phyloP scores from a whole-genome alignment of 1,140 invertebrate species.

The Drosophila aff. region DNA sequence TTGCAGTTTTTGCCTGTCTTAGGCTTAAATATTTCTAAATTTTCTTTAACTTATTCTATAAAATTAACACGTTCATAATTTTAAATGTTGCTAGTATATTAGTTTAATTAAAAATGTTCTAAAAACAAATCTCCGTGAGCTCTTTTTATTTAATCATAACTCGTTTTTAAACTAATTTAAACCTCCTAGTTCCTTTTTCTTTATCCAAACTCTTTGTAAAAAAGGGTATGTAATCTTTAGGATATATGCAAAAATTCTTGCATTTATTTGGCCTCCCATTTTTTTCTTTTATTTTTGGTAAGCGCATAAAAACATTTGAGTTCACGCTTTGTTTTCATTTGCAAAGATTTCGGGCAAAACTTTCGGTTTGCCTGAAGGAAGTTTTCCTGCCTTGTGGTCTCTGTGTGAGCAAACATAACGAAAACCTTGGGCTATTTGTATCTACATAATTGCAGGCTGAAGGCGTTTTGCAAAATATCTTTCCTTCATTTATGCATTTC shows the following conservation, averaged over 20 bases:
- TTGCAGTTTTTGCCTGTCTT: no score
- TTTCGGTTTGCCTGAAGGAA: conserved; percentile 17
- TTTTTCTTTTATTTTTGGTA: conserved; percentile 12
- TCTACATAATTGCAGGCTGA: conserved; percentile 50
- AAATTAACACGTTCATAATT: no score
- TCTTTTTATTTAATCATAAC: background rate
- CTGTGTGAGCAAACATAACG: conserved; percentile 2
- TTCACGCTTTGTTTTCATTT: conserved; percentile 41
- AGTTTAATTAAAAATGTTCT: no score
- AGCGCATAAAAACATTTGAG: conserved; percentile 63
- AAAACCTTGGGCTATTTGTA: conserved; percentile 24
- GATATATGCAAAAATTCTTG: background rate
- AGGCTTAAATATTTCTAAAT: background rate
- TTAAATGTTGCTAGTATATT: no score
- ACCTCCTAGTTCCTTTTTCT: background rate
- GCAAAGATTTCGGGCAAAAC: conserved; percentile 33
- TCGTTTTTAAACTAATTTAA: background rate
- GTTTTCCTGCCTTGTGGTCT: conserved; percentile 26
- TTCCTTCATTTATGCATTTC: conserved; percentile 46
- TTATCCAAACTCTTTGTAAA: background rate
- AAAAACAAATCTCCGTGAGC: no score
- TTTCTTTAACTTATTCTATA: no score
- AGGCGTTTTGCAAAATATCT: conserved; percentile 32
- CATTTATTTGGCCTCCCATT: conserved; percentile 6
- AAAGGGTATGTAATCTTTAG: conserved; percentile 8